Evolutionary conservation across 2,888 invertebrate genomes (phyloP), one percentile per base, ranked within the genome.

Genomic region (Mesochorus sp.): DNA sequence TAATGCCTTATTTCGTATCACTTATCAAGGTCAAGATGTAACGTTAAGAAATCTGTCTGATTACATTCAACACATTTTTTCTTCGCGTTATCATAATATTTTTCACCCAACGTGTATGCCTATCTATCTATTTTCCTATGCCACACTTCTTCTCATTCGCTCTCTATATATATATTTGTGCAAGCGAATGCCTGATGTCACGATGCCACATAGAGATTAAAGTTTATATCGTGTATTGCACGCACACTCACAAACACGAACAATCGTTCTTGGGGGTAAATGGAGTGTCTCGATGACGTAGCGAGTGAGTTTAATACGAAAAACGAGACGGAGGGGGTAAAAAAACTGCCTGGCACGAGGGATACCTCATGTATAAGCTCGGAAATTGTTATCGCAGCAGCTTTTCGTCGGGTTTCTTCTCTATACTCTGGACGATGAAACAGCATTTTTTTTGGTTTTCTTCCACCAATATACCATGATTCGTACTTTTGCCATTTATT

Each of bases 371-470:
- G 76, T 81, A 70, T 80, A 84, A 82, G 74, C 76, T 81, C 81
- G 82, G 82, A 83, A 85, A 86, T 86, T 85, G 85, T 82, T 80
- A 74, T 79, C 80, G 78, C 42, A 62, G 71, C 72, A 62, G 70
- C 68, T 73, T 81, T 68, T 72, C 51, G 72, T 64, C 76, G 77
- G 78, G 80, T 80, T 19, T 47, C 5, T 47, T 1, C 42, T 1
- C 12, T 14, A 42, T 73, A 74, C 78, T 34, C 28, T 19, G n/a
- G 14, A 21, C 10, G 55, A 55, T 87, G 85, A 86, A 83, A 84
- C 84, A 84, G 86, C 85, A 87, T 83, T 86, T 87, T 86, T n/a
- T n/a, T n/a, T n/a, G n/a, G n/a, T n/a, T 34, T 34, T 53, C 3
- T 4, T 55, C 85, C 83, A 78, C 80, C 81, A 75, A 79, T 68